Percentiles rank a stretch among this genome's conserved stretches.
These are phyloP conservation scores for Pitangus sulphuratus DNA, from an alignment of 2,797 vertebrate species.

Conservation along the genomic window DNA sequence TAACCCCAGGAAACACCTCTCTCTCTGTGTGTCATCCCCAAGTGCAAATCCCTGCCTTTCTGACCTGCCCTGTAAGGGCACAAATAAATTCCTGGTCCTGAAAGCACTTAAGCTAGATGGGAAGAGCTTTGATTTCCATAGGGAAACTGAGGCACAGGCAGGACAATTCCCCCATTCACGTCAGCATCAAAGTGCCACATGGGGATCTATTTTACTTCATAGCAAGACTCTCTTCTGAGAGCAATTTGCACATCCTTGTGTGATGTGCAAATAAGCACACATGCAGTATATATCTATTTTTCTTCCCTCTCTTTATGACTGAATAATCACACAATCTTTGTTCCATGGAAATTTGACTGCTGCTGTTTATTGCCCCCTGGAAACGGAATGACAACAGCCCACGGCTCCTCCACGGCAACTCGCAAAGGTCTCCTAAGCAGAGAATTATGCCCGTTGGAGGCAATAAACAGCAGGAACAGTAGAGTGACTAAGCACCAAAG, in stretches of 20 bases:
- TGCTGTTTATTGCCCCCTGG: constrained; percentile 56
- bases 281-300: background rate
- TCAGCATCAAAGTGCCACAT: rapidly evolving
- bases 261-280: background rate
- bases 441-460: constrained; percentile 15
- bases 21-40: background rate
- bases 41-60: background rate
- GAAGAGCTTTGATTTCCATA: background rate
- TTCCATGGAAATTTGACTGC: constrained; percentile 38
- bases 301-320: constrained; percentile 10
- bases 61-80: background rate
- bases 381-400: constrained; percentile 4
- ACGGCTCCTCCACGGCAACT: constrained; percentile 11
- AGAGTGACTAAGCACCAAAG: constrained; percentile 59
- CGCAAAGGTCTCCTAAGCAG: background rate
- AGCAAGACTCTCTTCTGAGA: background rate
- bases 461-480: constrained; percentile 42
- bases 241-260: background rate
- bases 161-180: background rate
- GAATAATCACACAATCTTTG: constrained; percentile 21
- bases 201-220: background rate
- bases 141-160: background rate
- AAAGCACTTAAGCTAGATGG: background rate
- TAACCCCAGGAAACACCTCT: background rate
- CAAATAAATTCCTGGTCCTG: background rate